phyloP scores from a whole-genome alignment of 1,140 invertebrate genomes.

The Chionoecetes opilio region DNA sequence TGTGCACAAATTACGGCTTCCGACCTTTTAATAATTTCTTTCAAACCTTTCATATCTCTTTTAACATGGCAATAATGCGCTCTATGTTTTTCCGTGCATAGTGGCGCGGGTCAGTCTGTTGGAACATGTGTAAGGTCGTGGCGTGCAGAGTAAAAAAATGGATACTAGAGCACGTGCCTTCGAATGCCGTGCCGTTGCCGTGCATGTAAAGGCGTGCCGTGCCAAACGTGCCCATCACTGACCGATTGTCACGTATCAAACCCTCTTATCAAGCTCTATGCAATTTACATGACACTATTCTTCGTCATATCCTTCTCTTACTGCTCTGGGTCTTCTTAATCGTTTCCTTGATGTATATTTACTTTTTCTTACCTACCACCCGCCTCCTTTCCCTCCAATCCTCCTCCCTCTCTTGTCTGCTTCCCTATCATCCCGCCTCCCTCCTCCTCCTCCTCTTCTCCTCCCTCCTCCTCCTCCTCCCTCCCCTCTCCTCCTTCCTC shows the following conservation, averaged over 20 bases:
- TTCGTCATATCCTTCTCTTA: neutral
- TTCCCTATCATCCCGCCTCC: too few species aligned
- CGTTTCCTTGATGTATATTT: neutral
- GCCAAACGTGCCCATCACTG: neutral
- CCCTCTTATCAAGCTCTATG: constrained; percentile 12
- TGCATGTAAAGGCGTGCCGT: neutral
- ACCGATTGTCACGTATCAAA: constrained; percentile 25
- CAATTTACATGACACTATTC: constrained; percentile 43
- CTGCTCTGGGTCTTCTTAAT: neutral
- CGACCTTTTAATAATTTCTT: constrained; percentile 23
- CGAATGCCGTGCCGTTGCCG: neutral
- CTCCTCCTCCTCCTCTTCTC: too few species aligned
- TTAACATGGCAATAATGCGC: constrained; percentile 17
- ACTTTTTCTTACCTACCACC: neutral
- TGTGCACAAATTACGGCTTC: constrained; percentile 46
- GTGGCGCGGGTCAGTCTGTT: neutral
- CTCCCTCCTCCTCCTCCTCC: too few species aligned
- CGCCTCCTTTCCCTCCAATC: neutral
- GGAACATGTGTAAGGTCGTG: constrained; percentile 52
- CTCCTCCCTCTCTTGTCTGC: neutral
- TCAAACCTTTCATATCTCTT: constrained; percentile 29
- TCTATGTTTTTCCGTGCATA: neutral
- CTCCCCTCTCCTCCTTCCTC: too few species aligned
- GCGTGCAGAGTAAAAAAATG: too few species aligned
- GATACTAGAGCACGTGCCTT: neutral